A percentile compares a stretch with the other conserved stretches of the same genome.
phyloP scores from a whole-genome alignment of 37 sponge, comb jelly and placozoan species.

The Agelas oroides region DNA sequence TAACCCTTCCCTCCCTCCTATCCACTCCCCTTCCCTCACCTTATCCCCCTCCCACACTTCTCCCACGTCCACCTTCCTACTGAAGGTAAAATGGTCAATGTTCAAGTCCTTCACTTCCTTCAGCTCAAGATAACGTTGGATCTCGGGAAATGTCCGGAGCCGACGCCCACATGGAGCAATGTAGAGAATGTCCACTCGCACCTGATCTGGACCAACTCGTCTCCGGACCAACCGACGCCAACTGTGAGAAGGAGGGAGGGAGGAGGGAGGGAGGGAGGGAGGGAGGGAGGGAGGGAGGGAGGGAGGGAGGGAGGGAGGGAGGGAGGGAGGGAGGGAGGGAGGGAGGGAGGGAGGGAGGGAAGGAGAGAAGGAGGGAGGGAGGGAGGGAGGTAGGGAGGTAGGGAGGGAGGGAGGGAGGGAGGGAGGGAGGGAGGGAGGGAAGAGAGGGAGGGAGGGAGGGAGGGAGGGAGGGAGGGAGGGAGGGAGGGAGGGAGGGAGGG shows the following conservation, averaged over 20 bases:
- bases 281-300: slow-evolving; percentile 31
- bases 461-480: slow-evolving; percentile 48
- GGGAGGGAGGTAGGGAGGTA: background rate
- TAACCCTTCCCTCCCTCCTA: background rate
- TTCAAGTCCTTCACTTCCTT: slow-evolving; percentile 44
- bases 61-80: slow-evolving; percentile 85
- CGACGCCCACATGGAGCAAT: slow-evolving; percentile 85
- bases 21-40: background rate
- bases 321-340: slow-evolving; percentile 48
- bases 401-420: slow-evolving; percentile 17
- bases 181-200: slow-evolving; percentile 88
- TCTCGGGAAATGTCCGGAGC: slow-evolving; percentile 90
- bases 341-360: slow-evolving; percentile 51
- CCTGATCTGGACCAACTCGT: slow-evolving; percentile 43
- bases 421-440: slow-evolving; percentile 47
- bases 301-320: slow-evolving; percentile 18
- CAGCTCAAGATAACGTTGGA: slow-evolving; percentile 66
- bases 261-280: background rate
- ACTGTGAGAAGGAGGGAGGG: slow-evolving; percentile 11
- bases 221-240: slow-evolving; percentile 73
- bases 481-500: slow-evolving; percentile 51
- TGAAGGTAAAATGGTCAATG: slow-evolving; percentile 89
- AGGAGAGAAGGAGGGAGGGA: background rate
- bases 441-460: slow-evolving; percentile 38
- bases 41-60: slow-evolving; percentile 26